Evolutionary conservation across 2,888 invertebrate genomes (phyloP).

Genomic region (Tenthredo livida): DNA sequence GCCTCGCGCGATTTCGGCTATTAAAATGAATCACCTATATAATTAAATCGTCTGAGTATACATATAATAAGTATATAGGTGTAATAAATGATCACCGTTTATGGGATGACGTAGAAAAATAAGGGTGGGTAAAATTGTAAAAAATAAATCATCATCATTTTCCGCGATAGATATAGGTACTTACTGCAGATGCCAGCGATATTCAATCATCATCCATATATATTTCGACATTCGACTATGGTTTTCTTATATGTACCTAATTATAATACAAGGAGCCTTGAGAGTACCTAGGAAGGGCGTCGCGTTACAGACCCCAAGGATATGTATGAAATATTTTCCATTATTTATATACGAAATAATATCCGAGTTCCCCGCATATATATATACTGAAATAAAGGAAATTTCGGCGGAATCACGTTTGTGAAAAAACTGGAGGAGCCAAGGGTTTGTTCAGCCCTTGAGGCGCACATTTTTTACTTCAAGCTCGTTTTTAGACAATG

Average conservation of each 20-base stretch:
- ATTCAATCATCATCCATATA: neutral
- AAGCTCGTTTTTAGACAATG: too few species aligned
- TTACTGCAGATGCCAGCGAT: conserved; percentile 8
- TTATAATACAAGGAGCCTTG: conserved; percentile 6
- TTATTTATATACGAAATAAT: conserved; percentile 1
- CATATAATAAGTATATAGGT: neutral
- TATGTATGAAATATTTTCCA: conserved; percentile 6
- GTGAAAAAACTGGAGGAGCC: neutral
- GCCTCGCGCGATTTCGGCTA: neutral
- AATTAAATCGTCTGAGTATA: conserved; percentile 16
- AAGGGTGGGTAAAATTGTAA: neutral
- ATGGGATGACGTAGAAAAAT: neutral
- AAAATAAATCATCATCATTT: conserved; percentile 10
- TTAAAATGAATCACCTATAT: neutral
- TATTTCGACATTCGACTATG: neutral
- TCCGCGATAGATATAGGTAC: neutral
- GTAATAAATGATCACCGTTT: neutral
- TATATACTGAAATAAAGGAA: neutral
- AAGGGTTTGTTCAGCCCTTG: neutral
- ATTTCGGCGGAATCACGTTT: neutral
- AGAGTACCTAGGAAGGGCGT: neutral
- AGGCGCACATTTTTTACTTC: too few species aligned
- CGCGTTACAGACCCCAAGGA: neutral
- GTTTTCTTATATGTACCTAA: too few species aligned
- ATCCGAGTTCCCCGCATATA: too few species aligned